Base-by-base conservation (phyloP, 2,113 vertebrate species). In the Melanerpes aurifrons region DNA sequence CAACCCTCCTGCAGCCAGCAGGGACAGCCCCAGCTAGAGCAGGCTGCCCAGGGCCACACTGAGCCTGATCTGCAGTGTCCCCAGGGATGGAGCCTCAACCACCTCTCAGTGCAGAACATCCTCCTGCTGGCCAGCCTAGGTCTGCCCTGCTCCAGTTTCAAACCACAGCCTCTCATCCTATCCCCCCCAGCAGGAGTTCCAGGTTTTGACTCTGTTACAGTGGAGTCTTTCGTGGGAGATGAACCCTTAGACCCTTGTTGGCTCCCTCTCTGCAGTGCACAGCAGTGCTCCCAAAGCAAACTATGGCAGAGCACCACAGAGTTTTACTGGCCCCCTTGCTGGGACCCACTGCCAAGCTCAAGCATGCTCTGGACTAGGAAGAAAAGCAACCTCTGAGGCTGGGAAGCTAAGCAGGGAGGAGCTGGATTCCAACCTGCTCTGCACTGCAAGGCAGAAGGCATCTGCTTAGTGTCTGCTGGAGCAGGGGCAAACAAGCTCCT, bases 381-480 rank as follows among this genome's bases (percentile, higher is more conserved):
- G n/a, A 75, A 63, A 63, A 83, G 56, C 16, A 86, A 26, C 57
- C 1, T 10, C 94, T 84, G 47, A 45, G 57, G 80, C 20, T 86
- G 77, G 64, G 47, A 58, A 67, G 64, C 45, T 7, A 8, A 72
- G 83, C 17, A 6, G 45, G 74, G 75, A 88, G 66, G 2, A 89
- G 58, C 54, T 16, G 81, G 78, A 95, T 94, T 94, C 87, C 95
- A 66, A 57, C 1, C 43, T 18, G 72, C 87, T 81, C 87, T 37
- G 59, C n/a, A 3, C 0, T 17, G 75, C 29, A 17, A 32, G 20
- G 66, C 70, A 81, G 16, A 69, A 5, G 45, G 35, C 32, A 17
- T 89, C 94, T 96, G 95, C 78, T 95, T 82, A 91, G 47, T 66
- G 43, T 94, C 95, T 73, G 43, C 5, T 4, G 7, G 74, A 82